Base-by-base conservation (phyloP, 92 coral and sea anemone species). In the Nematostella vectensis region DNA sequence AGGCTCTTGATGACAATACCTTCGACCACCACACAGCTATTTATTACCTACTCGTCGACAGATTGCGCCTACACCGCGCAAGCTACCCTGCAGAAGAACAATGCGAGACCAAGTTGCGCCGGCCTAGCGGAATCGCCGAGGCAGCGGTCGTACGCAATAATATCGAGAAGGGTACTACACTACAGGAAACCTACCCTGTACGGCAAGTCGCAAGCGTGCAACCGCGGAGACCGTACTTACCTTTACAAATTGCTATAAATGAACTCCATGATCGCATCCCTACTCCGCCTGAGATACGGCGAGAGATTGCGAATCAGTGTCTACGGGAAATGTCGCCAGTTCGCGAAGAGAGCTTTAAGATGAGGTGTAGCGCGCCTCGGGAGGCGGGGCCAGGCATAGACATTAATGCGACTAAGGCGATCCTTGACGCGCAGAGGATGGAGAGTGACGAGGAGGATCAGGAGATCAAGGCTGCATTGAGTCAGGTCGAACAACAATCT, bases 21-120 rank as follows among this genome's bases (percentile, higher is more conserved):
- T 93, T 74, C 66, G 99, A 93, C 66, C 99, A 93, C 55, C 96
- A 93, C 47, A 88, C 99, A 0, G 96, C 99, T 38, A 93, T 93
- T 45, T 93, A 93, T 60, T 76, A 86, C 39, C 69, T 93, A 31
- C 72, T 93, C 8, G 96, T 86, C 61, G 99, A 93, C 58, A 79
- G 95, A 24, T 71, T 93, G 31, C 67, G 79, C 18, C 89, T 72
- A 38, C 99, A 93, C 64, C 71, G 99, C 27, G 72, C 99, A 2
- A 87, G 93, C 51, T 93, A 83, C 45, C 99, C 99, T 20, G 78
- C 75, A 25, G 88, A 86, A 45, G 73, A 83, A 17, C 88, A 82
- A 16, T 63, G 77, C 20, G 88, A 81, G 57, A 93, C 99, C 48
- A 88, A 78, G 36, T 83, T 93, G 28, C 88, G 99, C 28, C 83